Base-by-base conservation (phyloP, 2,888 invertebrate genomes). In the Diplazon laetatorius region DNA sequence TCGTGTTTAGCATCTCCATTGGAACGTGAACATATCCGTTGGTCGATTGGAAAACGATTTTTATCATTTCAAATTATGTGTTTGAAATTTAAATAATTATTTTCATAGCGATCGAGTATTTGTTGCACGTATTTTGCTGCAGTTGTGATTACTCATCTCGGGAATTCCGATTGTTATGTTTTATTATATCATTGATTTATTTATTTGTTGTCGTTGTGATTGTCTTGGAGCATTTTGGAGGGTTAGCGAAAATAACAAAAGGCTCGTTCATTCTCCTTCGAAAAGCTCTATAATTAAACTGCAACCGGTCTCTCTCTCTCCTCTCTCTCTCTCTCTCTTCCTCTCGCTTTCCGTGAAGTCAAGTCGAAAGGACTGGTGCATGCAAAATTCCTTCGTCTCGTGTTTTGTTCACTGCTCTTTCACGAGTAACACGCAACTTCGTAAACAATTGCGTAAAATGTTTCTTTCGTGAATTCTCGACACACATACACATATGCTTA, bases 21-120 rank as follows among this genome's bases (percentile, higher is more conserved):
- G 18, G 65, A 65, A 50, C 50, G 50, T 37, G 12, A 65, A 65
- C n/a, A n/a, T 50, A 48, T 63, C 48, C 16, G 48, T 63, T 50
- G 48, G 1, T 57, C 35, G 10, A 30, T 8, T n/a, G 12, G 2
- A 10, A 10, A 16, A 22, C 30, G 46, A 25, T 46, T 37, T 6
- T 20, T n/a, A 39, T 65, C 37, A 20, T 39, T 65, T 48, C n/a
- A 50, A 8, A 50, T 62, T 65, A 1, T 18, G 30, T 30, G 6
- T 50, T n/a, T 37, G 14, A n/a, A n/a, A 10, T 42, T 42, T n/a
- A n/a, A n/a, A n/a, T n/a, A n/a, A n/a, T n/a, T 10, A 2, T n/a
- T n/a, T 42, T n/a, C 42, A 42, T 42, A 4, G 12, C 44, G 25
- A 14, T 12, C 25, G 2, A n/a, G 12, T 14, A 2, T 14, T 18